A percentile compares a stretch with the other conserved stretches of the same genome.
phyloP scores from a whole-genome alignment of 2,113 vertebrate species.

The Tor tambroides region DNA sequence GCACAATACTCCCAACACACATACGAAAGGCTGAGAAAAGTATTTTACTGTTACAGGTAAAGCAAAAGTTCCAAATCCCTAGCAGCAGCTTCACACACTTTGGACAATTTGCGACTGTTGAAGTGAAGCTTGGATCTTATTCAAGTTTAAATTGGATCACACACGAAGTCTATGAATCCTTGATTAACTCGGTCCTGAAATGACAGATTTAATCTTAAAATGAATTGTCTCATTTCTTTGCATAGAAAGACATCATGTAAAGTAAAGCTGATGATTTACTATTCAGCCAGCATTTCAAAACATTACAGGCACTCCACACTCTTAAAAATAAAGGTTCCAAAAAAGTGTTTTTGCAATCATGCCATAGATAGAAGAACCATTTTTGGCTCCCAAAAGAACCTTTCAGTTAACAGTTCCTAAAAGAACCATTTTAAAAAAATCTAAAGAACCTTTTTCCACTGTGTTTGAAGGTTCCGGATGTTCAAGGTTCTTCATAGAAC shows the following conservation, averaged over 20 bases:
- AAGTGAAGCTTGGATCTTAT: neutral
- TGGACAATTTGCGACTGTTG: neutral
- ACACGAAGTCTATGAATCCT: neutral
- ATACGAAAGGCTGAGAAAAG: neutral
- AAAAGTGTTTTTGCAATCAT: too few relatives aligned
- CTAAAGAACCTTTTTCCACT: too few relatives aligned
- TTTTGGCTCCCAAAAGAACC: too few relatives aligned
- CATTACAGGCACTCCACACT: neutral
- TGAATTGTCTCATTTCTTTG: neutral
- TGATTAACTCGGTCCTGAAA: neutral
- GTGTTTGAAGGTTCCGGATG: too few relatives aligned
- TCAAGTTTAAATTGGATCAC: neutral
- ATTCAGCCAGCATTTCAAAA: neutral
- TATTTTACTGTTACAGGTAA: neutral
- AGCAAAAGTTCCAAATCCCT: neutral
- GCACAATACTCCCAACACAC: neutral
- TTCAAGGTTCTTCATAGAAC: too few relatives aligned
- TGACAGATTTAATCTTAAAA: neutral
- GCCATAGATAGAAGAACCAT: too few relatives aligned
- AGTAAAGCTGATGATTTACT: neutral
- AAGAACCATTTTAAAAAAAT: too few relatives aligned
- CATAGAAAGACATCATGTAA: neutral
- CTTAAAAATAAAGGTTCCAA: too few relatives aligned
- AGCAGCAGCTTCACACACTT: neutral
- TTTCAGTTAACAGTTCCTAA: too few relatives aligned